Evolutionary conservation across 1,140 invertebrate genomes (phyloP).

Genomic region (Sitophilus oryzae): DNA sequence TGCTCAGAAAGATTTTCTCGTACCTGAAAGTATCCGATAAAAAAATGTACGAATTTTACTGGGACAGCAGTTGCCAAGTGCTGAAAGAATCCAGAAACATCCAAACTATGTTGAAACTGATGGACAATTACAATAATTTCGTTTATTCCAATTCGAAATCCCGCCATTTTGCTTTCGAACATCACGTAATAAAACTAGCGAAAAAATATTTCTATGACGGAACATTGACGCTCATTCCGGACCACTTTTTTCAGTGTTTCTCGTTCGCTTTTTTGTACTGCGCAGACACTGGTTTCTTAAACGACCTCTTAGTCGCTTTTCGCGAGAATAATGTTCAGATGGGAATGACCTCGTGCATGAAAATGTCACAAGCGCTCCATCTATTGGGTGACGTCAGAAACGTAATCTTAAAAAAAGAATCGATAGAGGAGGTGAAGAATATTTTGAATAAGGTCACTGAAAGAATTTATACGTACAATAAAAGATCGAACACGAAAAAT

Average conservation of each 20-base stretch:
- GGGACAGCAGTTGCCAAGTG: slow-evolving; percentile 38
- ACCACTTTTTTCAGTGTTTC: slow-evolving; percentile 42
- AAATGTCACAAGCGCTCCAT: slow-evolving; percentile 24
- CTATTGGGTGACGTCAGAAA: background rate
- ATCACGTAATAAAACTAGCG: slow-evolving; percentile 41
- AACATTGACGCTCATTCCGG: slow-evolving; percentile 38
- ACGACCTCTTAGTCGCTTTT: too few relatives aligned
- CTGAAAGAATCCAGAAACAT: slow-evolving; percentile 33
- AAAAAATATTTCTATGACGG: slow-evolving; percentile 41
- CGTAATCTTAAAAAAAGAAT: background rate
- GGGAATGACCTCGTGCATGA: slow-evolving; percentile 41
- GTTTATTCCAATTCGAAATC: slow-evolving; percentile 47
- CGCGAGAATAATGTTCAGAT: too few relatives aligned
- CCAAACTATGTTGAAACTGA: slow-evolving; percentile 39
- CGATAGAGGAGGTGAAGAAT: slow-evolving; percentile 3
- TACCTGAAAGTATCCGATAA: slow-evolving; percentile 45
- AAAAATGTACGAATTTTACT: slow-evolving; percentile 43
- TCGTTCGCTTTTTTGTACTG: slow-evolving; percentile 49
- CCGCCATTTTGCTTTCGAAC: slow-evolving; percentile 46
- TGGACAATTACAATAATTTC: slow-evolving; percentile 51
- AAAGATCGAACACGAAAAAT: slow-evolving; percentile 1
- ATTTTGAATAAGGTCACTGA: slow-evolving; percentile 1
- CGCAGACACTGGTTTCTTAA: slow-evolving; percentile 37
- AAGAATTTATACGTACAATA: slow-evolving; percentile 7
- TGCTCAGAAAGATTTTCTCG: slow-evolving; percentile 43